These are phyloP conservation scores for Neoitamus cyanurus DNA, from an alignment of 2,888 invertebrate species.

Conservation along the genomic window DNA sequence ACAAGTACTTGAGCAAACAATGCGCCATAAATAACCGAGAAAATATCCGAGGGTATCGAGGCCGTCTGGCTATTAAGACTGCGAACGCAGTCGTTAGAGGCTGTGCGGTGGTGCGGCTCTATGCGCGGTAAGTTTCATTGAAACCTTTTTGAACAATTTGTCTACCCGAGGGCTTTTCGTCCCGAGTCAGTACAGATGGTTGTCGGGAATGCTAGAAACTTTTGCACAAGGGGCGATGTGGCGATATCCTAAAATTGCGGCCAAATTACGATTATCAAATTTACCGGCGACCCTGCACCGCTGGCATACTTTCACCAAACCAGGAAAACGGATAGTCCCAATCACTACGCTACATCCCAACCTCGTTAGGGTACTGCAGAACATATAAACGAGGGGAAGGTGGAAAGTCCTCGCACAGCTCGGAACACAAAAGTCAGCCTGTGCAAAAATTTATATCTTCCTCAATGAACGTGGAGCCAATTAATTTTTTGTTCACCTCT, in stretches of 20 bases:
- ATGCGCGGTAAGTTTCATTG: background rate
- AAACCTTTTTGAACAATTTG: conserved; percentile 30
- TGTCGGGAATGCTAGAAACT: background rate
- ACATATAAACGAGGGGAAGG: background rate
- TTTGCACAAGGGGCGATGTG: background rate
- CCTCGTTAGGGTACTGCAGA: background rate
- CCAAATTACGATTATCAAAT: background rate
- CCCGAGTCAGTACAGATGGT: background rate
- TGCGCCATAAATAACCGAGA: conserved; percentile 48
- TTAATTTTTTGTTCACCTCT: conserved; percentile 50
- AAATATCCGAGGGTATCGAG: conserved; percentile 30
- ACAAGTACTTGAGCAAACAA: conserved; percentile 52
- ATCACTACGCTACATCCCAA: background rate
- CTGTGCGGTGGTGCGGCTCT: background rate
- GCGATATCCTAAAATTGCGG: background rate
- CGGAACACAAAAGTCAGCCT: background rate
- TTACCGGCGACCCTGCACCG: background rate
- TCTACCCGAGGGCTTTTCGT: conserved; percentile 2
- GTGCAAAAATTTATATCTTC: conserved; percentile 44
- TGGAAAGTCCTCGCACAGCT: background rate
- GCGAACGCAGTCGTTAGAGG: background rate
- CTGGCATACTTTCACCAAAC: conserved; percentile 14
- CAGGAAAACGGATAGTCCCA: background rate
- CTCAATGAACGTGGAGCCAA: conserved; percentile 49
- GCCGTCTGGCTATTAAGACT: conserved; percentile 6